These are phyloP conservation scores for Diaphora mendica DNA, from an alignment of 2,888 invertebrate species.

Conservation along the genomic window DNA sequence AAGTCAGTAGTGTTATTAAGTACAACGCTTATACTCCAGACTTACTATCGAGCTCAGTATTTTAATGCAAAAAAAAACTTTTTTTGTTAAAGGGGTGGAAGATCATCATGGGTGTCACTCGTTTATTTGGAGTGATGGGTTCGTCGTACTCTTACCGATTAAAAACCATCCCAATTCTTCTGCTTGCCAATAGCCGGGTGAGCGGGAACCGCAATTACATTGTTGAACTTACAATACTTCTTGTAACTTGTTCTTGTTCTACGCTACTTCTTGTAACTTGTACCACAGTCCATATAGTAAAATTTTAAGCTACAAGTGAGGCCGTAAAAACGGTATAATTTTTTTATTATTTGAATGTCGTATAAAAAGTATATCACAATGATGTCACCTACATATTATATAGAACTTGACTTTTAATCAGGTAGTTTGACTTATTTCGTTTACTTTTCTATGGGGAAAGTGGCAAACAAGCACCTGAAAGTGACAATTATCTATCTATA, in stretches of 20 bases:
- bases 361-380: constrained; percentile 66
- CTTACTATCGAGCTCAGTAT: too few species aligned
- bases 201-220: too few species aligned
- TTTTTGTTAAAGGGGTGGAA: too few species aligned
- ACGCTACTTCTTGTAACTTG: constrained; percentile 36
- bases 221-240: too few species aligned
- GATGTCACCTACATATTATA: constrained; percentile 58
- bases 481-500: too few species aligned
- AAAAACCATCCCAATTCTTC: too few species aligned
- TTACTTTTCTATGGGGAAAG: not conserved
- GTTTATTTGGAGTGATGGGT: too few species aligned
- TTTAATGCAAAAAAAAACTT: too few species aligned
- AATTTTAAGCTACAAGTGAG: constrained; percentile 73
- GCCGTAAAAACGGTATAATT: constrained; percentile 75
- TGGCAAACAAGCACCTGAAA: not conserved
- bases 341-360: constrained; percentile 76
- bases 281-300: constrained; percentile 59
- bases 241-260: constrained; percentile 44
- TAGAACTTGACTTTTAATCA: constrained; percentile 33
- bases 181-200: not conserved
- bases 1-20: too few species aligned
- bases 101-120: too few species aligned
- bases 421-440: constrained; percentile 10
- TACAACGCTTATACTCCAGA: too few species aligned
- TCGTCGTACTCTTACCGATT: too few species aligned